phyloP scores from a whole-genome alignment of 2,888 invertebrate genomes.

The Ectropis crepuscularia region DNA sequence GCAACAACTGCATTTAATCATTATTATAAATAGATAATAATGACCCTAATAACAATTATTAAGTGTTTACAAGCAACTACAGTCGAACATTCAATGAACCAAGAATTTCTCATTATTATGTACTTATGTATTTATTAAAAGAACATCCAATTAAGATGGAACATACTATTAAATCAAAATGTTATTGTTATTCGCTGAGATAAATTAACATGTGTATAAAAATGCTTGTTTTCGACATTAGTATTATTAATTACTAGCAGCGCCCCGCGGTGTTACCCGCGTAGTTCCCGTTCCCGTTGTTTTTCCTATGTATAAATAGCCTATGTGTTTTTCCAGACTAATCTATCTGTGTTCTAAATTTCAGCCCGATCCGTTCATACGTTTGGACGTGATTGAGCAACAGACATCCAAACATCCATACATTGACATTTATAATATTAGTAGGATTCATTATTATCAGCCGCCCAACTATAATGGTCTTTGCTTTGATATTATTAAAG shows the following conservation, averaged over 20 bases:
- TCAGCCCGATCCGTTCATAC: too few species aligned
- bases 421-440: too few species aligned
- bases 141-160: slow-evolving; percentile 12
- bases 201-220: not conserved
- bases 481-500: too few species aligned
- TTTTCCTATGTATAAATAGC: too few species aligned
- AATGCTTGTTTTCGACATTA: not conserved
- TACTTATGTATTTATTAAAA: not conserved
- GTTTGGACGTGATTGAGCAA: too few species aligned
- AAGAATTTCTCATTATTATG: not conserved
- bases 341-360: too few species aligned
- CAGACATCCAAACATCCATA: too few species aligned
- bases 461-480: too few species aligned
- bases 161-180: slow-evolving; percentile 7
- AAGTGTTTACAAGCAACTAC: slow-evolving; percentile 23
- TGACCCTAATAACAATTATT: slow-evolving; percentile 25
- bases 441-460: too few species aligned
- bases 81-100: slow-evolving; percentile 15
- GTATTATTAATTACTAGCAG: not conserved
- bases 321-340: too few species aligned
- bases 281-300: too few species aligned
- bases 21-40: slow-evolving; percentile 29
- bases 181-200: slow-evolving; percentile 1
- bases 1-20: slow-evolving; percentile 29
- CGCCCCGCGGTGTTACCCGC: too few species aligned